phyloP scores from a whole-genome alignment of 2,797 vertebrate species.

The Nyctalus aviator region DNA sequence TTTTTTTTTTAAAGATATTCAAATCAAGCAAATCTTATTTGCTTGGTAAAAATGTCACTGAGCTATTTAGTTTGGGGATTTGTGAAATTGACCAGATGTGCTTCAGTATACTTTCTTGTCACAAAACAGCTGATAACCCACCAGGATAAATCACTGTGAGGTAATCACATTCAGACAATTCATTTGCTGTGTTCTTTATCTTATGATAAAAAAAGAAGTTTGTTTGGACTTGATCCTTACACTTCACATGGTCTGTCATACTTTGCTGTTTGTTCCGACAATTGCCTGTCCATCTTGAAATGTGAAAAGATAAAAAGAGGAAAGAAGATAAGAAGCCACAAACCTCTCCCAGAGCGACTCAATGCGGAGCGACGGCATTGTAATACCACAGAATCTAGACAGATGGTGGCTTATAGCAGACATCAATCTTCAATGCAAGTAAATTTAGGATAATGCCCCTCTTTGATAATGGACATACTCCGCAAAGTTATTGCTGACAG shows the following conservation, averaged over 20 bases:
- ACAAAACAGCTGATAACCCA: conserved; percentile 51
- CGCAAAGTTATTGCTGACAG: conserved; percentile 83
- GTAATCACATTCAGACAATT: not conserved
- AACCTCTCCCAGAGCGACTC: conserved; percentile 29
- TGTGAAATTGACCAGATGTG: conserved; percentile 59
- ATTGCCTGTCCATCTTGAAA: conserved; percentile 24
- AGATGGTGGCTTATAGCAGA: conserved; percentile 87
- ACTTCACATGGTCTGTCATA: not conserved
- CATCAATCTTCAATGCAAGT: conserved; percentile 88
- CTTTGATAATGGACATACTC: conserved; percentile 85
- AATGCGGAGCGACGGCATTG: conserved; percentile 78
- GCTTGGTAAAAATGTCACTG: conserved; percentile 30
- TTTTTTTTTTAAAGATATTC: not conserved
- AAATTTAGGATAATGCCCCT: conserved; percentile 86
- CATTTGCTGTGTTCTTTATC: not conserved
- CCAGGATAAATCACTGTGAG: conserved; percentile 11
- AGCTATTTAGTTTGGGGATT: conserved; percentile 39
- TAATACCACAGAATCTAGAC: conserved; percentile 82
- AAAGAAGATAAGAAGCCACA: conserved; percentile 70
- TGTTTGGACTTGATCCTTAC: not conserved
- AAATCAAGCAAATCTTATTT: conserved; percentile 5
- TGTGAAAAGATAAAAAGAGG: conserved; percentile 30
- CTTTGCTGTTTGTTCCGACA: conserved; percentile 17
- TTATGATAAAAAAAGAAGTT: not conserved
- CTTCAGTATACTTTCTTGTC: conserved; percentile 33